Evolutionary conservation across 1,140 invertebrate genomes (phyloP).

Genomic region (Spodoptera frugiperda): DNA sequence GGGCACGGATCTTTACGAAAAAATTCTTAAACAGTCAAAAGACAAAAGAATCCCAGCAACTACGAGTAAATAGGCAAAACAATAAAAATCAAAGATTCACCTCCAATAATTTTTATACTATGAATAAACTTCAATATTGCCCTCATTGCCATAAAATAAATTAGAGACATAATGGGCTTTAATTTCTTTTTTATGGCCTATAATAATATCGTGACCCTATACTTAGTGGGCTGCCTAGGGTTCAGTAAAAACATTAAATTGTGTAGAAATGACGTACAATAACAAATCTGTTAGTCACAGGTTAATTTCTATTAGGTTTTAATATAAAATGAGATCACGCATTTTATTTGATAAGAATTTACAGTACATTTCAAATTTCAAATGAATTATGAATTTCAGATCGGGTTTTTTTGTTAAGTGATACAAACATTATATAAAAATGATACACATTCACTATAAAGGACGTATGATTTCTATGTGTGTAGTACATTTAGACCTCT

Average conservation of each 20-base stretch:
- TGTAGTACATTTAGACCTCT: no score
- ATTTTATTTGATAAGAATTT: no score
- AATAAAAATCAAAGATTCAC: conserved; percentile 20
- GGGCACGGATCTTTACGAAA: no score
- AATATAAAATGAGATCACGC: neutral
- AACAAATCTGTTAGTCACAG: neutral
- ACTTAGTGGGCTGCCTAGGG: conserved; percentile 23
- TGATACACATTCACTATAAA: no score
- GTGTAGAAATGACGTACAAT: neutral
- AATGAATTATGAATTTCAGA: no score
- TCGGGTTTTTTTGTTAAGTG: no score
- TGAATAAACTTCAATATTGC: conserved; percentile 43
- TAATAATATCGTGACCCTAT: conserved; percentile 42
- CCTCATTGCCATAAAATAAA: conserved; percentile 45
- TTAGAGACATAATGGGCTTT: conserved; percentile 42
- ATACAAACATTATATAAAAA: no score
- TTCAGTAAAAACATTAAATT: conserved; percentile 20
- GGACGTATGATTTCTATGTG: no score
- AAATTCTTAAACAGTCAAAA: neutral
- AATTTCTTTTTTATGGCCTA: conserved; percentile 48
- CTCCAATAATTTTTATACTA: conserved; percentile 28
- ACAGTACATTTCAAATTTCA: no score
- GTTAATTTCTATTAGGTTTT: neutral
- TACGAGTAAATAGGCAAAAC: neutral
- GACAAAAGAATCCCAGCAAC: neutral